Conservation (phyloP, 2,888 invertebrate species). For the Ctena decussata region DNA sequence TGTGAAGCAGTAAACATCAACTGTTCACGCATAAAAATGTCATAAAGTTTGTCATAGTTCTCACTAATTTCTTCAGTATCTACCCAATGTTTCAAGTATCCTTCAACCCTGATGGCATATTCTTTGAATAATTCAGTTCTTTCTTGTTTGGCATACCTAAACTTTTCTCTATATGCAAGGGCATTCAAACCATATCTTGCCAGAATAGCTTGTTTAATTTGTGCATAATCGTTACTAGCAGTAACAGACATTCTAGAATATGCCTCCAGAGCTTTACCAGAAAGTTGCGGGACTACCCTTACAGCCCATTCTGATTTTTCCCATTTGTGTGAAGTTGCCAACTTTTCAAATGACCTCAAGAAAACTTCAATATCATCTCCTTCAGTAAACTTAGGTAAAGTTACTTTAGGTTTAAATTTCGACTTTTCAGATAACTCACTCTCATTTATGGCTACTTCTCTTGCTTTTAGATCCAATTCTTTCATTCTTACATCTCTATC, state of each 20-base stretch:
- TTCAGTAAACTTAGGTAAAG: not conserved
- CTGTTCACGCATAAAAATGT: too few species aligned
- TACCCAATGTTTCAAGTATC: too few species aligned
- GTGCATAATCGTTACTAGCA: not conserved
- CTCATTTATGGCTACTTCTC: not conserved
- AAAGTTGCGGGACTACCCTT: not conserved
- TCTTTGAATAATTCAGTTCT: too few species aligned
- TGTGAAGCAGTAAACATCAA: too few species aligned
- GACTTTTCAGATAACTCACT: not conserved
- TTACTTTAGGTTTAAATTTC: slow-evolving; percentile 2
- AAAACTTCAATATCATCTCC: slow-evolving; percentile 14
- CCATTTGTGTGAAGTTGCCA: slow-evolving; percentile 14
- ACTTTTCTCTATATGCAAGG: not conserved
- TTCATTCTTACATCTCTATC: not conserved
- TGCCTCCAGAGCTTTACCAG: slow-evolving; percentile 1
- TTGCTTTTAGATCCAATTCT: not conserved
- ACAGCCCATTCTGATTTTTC: slow-evolving; percentile 7
- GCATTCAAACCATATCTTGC: slow-evolving; percentile 16
- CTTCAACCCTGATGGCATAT: too few species aligned
- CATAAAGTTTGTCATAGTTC: too few species aligned
- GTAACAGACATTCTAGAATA: not conserved
- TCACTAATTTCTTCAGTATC: too few species aligned
- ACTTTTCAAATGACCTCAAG: slow-evolving; percentile 11
- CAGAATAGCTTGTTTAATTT: slow-evolving; percentile 2
- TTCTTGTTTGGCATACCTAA: not conserved